A percentile compares a stretch with the other conserved stretches of the same genome.
phyloP scores from a whole-genome alignment of 1,140 invertebrate genomes.

The Drosophila simulans region DNA sequence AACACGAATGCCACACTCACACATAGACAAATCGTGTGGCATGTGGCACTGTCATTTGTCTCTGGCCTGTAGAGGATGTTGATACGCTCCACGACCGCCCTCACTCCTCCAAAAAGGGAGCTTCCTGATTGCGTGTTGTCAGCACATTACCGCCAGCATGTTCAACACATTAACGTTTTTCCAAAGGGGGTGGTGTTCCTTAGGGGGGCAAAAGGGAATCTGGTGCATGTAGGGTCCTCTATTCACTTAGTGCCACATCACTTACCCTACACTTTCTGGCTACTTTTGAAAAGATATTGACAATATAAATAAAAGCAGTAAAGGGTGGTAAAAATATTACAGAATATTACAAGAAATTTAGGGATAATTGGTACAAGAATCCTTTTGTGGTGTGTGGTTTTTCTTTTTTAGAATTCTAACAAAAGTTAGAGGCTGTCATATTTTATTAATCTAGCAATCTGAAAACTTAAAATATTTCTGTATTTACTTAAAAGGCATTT shows the following conservation, averaged over 20 bases:
- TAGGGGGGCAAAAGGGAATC: background rate
- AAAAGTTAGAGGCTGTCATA: too few relatives aligned
- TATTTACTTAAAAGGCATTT: too few relatives aligned
- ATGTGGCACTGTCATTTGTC: constrained; percentile 79
- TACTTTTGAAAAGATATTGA: constrained; percentile 45
- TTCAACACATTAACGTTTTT: constrained; percentile 71
- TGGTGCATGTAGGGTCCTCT: constrained; percentile 13
- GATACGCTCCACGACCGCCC: background rate
- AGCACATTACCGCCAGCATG: constrained; percentile 77
- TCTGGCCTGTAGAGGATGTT: constrained; percentile 33
- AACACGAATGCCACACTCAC: background rate
- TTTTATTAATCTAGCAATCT: too few relatives aligned
- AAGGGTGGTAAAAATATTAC: constrained; percentile 6
- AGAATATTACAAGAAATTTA: background rate
- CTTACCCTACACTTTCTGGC: background rate
- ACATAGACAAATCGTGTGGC: constrained; percentile 39
- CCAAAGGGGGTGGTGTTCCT: background rate
- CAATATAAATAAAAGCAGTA: constrained; percentile 74
- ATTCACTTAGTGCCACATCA: constrained; percentile 53
- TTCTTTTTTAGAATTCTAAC: too few relatives aligned
- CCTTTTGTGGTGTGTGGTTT: too few relatives aligned
- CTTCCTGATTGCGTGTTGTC: constrained; percentile 70
- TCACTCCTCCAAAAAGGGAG: constrained; percentile 9
- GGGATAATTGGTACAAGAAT: too few relatives aligned
- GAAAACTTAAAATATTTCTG: too few relatives aligned